Conservation (phyloP, 1,140 invertebrate genomes). For the Lordiphosa stackelbergi region DNA sequence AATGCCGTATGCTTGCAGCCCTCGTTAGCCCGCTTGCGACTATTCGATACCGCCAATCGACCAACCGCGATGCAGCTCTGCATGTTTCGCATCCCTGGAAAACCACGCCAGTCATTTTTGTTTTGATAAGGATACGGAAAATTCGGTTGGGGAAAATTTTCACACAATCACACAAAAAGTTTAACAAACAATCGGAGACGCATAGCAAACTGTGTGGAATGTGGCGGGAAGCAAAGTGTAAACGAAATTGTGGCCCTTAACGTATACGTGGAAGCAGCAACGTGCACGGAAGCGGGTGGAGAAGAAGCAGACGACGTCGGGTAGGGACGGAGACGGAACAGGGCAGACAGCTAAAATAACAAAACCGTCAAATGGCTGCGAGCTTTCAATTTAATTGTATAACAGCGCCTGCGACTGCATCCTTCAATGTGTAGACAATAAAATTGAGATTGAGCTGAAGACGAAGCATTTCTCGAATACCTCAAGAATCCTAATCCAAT, state of each 20-base stretch:
- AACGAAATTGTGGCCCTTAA: constrained; percentile 28
- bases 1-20: neutral
- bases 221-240: constrained; percentile 42
- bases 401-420: constrained; percentile 35
- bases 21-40: constrained; percentile 9
- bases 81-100: constrained; percentile 48
- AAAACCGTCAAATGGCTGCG: constrained; percentile 60
- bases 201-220: constrained; percentile 52
- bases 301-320: constrained; percentile 32
- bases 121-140: constrained; percentile 75
- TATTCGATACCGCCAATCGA: constrained; percentile 43
- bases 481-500: constrained; percentile 40
- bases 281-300: constrained; percentile 40
- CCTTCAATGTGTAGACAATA: constrained; percentile 57
- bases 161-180: constrained; percentile 47
- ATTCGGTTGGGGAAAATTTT: constrained; percentile 51
- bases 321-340: constrained; percentile 37
- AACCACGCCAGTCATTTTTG: constrained; percentile 77
- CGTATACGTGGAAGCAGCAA: constrained; percentile 60
- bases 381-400: constrained; percentile 56
- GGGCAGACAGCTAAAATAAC: constrained; percentile 71
- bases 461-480: constrained; percentile 59
- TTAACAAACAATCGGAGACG: constrained; percentile 24
- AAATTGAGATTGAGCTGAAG: constrained; percentile 31
- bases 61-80: constrained; percentile 44